Evolutionary conservation across 2,113 vertebrate species (phyloP), one percentile per base, ranked within the genome.

Genomic region (Sterrhoptilus dennistouni): DNA sequence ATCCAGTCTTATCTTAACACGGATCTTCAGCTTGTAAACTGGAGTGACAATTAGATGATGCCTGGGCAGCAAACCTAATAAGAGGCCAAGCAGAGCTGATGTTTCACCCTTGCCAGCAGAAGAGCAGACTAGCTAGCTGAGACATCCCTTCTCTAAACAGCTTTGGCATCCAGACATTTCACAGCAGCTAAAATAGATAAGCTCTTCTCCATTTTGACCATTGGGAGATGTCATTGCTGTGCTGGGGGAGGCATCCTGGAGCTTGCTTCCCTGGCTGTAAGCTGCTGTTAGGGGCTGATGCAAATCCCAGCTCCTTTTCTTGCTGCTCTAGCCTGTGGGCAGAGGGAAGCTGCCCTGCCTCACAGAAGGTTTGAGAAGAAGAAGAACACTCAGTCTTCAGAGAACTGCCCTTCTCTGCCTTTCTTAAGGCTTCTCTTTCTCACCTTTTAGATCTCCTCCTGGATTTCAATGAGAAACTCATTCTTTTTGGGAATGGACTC

Each of bases 21-120:
- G 35, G 25, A 79, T 80, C 71, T 95, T 88, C n/a, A 79, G 50
- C 69, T 94, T 14, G 0, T 88, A 93, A 95, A 84, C 83, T 72
- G 84, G 78, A 89, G 86, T 92, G 90, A 91, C 93, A 92, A 66
- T 96, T 88, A 88, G 89, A 59, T 94, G 88, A 54, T 85, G 87
- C 54, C 61, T 85, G 85, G 54, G 90, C 68, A 89, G 83, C 80
- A 88, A 72, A 96, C 42, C 54, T 95, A 60, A 4, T 61, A 38
- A 70, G 68, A 69, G 75, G 53, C 63, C 54, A 53, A 81, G 68
- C 14, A 82, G 89, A 87, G 65, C 84, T 83, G 87, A 63, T 72
- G 77, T 94, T 96, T 95, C 77, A 47, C 86, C 72, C 53, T 91
- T 69, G 64, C 56, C 88, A 80, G 59, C 22, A 11, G 71, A 71